Base-by-base conservation (phyloP, 2,797 vertebrate species). In the Diglossa cyanea region DNA sequence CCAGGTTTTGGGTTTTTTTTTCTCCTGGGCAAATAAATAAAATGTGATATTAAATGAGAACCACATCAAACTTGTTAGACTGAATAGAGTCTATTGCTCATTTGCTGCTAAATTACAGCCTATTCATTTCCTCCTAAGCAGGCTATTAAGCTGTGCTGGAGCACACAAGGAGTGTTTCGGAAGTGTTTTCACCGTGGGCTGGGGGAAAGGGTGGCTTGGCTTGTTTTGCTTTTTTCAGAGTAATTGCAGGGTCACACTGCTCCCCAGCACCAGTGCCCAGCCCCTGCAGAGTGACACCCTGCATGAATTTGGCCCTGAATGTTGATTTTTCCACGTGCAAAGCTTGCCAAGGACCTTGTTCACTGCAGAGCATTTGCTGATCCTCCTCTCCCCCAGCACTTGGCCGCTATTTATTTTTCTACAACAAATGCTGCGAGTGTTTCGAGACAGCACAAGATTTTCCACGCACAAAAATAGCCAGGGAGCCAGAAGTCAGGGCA, bases 51-150 rank as follows among this genome's bases (percentile, higher is more conserved):
- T 77, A 96, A 92, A 96, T 72, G 77, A 95, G 95, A 96, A 55
- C 85, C 94, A 78, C 91, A 88, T 91, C 80, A 92, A 95, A 96
- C 87, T 83, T 88, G 83, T 58, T 90, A 83, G 54, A 92, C 42
- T 51, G 61, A 87, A 72, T 65, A 87, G 92, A 80, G 73, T 68
- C 62, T 73, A 92, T 84, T 90, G 91, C 92, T 96, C 94, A 91
- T 96, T 96, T 91, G 54, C 89, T 91, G 82, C 95, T 95, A 90
- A 92, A 96, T 96, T 92, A 78, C 87, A 94, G 91, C 85, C 85
- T 90, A 95, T 97, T 96, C 91, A 91, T 91, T 94, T 90, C 82
- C 92, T 94, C 76, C 58, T 37, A 78, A 95, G 85, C 85, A 88
- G 87, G 90, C 95, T 81, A 84, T 95, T 93, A 91, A 90, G 88